phyloP scores from a whole-genome alignment of 2,888 invertebrate genomes.

The Calliopum simillimum region DNA sequence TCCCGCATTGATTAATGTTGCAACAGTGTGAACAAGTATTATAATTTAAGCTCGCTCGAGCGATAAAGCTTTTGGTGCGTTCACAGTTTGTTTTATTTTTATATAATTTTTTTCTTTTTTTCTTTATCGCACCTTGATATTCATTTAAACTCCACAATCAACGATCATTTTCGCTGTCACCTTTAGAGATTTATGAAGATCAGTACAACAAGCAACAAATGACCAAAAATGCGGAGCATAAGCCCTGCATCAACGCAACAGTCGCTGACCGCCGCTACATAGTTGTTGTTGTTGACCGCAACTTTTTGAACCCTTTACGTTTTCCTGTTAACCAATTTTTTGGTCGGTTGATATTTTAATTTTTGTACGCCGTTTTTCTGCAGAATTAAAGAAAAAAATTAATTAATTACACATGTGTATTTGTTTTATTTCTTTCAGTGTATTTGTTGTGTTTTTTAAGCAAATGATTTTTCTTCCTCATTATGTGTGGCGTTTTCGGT shows the following conservation, averaged over 20 bases:
- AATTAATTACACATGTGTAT: not conserved
- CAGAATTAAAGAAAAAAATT: slow-evolving; percentile 25
- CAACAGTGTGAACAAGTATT: not conserved
- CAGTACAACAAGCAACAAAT: not conserved
- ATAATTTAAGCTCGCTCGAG: not conserved
- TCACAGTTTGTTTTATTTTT: not conserved
- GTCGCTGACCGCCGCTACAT: no score
- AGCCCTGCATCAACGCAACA: not conserved
- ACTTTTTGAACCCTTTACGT: not conserved
- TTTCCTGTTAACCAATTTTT: not conserved
- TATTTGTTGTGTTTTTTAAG: no score
- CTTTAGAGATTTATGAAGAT: slow-evolving; percentile 27
- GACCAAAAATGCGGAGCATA: not conserved
- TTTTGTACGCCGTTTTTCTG: slow-evolving; percentile 17
- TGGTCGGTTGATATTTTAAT: slow-evolving; percentile 29
- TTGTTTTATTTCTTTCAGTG: not conserved
- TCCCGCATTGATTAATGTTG: slow-evolving; percentile 1
- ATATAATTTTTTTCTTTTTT: not conserved
- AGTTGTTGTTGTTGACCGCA: not conserved
- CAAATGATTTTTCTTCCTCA: not conserved
- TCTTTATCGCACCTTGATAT: slow-evolving; percentile 12
- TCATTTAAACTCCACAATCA: slow-evolving; percentile 27
- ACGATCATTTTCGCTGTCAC: slow-evolving; percentile 38
- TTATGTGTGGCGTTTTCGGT: not conserved
- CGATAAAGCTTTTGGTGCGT: not conserved